A percentile compares a stretch with the other conserved stretches of the same genome.
phyloP scores from a whole-genome alignment of 30 jellyfish, hydroid and myxozoan species.

The Mastigias papua region DNA sequence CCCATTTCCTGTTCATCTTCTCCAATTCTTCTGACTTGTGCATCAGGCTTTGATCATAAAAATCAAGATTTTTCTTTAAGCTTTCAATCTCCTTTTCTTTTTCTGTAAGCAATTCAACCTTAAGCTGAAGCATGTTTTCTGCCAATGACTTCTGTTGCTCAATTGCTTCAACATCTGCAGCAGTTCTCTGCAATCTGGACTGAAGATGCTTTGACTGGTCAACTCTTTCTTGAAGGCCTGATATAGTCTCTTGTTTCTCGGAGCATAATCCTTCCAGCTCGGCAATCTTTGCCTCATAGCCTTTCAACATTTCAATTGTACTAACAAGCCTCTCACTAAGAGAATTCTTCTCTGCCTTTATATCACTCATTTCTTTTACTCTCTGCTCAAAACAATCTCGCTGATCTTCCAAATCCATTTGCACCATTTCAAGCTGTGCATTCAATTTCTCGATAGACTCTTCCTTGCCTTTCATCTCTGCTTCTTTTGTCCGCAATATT shows the following conservation, averaged over 20 bases:
- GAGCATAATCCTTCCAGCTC: not conserved
- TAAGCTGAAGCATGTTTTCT: constrained; percentile 53
- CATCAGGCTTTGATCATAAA: constrained; percentile 63
- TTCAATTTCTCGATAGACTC: not conserved
- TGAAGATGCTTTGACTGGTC: not conserved
- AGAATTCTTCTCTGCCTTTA: not conserved
- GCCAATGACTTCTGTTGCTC: constrained; percentile 43
- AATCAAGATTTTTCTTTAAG: constrained; percentile 22
- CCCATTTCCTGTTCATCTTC: constrained; percentile 33
- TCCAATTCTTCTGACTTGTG: constrained; percentile 40
- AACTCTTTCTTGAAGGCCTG: not conserved
- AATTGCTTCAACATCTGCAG: constrained; percentile 18
- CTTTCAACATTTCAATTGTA: not conserved
- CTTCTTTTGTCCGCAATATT: not conserved
- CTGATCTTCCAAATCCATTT: not conserved
- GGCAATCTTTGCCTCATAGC: not conserved
- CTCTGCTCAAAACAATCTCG: not conserved
- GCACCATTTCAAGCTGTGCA: not conserved
- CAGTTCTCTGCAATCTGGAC: not conserved
- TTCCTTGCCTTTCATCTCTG: constrained; percentile 6
- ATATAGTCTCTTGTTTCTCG: not conserved
- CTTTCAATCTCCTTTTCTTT: constrained; percentile 35
- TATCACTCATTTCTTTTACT: not conserved
- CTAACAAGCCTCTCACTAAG: not conserved
- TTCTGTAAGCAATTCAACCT: constrained; percentile 36